Evolutionary conservation across 1,140 invertebrate species (phyloP), one percentile per base, ranked within the genome.

Genomic region (Lepeophtheirus salmonis): DNA sequence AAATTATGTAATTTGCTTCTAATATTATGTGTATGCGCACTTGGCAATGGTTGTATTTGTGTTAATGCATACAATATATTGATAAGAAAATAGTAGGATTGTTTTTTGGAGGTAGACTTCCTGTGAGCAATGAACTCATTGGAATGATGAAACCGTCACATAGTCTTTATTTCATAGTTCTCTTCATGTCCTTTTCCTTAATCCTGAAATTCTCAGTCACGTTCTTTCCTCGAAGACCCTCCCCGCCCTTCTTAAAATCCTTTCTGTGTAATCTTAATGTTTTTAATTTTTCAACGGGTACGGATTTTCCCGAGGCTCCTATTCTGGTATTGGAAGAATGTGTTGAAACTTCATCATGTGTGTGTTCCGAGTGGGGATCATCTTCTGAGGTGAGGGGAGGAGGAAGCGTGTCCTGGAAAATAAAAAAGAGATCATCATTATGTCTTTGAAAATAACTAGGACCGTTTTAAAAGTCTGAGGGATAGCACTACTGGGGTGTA

Each of bases 211-310:
- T 23, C 54, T 59, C 61, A n/a, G 21, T 48, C n/a, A 57, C 61
- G 24, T 62, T 59, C 30, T 59, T 59, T 4, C 56, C 61, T 48
- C 54, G 53, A 6, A 61, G 59, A n/a, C 17, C 59, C 24, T 61
- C 59, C 12, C 59, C 59, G 21, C 59, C 59, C 50, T 61, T 61
- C 20, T 62, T 62, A 25, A 62, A 62, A 16, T 62, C 56, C 41
- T 62, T 57, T 14, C 61, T 16, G 16, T 50, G 20, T 4, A 60
- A 13, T 49, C 41, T 16, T 12, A 60, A 17, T 17, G 18, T 53
- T 18, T 53, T 58, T 18, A 30, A n/a, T 16, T 56, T 54, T 14
- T 59, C 56, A 12, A 21, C 24, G 41, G 24, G 24, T 10, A 62
- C 49, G 22, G 17, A 16, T 62, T 21, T 62, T 21, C 16, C 16